Conservation (phyloP, 1,140 invertebrate genomes). For the Alviniconcha marisindica region DNA sequence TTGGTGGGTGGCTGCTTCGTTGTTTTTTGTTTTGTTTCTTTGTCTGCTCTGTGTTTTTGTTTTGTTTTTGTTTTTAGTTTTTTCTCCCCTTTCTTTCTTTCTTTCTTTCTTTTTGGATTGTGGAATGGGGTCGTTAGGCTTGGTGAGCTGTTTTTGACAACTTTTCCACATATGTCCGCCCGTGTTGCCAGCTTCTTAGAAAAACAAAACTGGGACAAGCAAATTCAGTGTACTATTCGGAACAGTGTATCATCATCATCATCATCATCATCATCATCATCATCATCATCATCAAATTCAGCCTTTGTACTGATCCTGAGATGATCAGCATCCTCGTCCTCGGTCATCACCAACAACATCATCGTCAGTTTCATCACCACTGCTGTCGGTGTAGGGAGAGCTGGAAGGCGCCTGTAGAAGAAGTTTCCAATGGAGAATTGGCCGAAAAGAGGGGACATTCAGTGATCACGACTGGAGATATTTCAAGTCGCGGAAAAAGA, state of each 20-base stretch:
- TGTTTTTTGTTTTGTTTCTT: too few relatives aligned
- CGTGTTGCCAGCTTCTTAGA: too few relatives aligned
- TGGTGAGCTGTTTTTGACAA: too few relatives aligned
- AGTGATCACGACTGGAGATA: constrained; percentile 13
- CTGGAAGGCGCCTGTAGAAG: neutral
- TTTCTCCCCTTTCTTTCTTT: too few relatives aligned
- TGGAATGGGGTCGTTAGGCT: neutral
- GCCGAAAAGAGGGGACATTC: neutral
- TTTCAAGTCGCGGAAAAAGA: neutral
- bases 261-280: neutral
- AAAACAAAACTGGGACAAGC: neutral
- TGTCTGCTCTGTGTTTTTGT: too few relatives aligned
- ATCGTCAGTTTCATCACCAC: constrained; percentile 1
- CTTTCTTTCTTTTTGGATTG: neutral
- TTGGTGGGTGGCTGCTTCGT: too few relatives aligned
- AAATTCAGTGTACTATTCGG: neutral
- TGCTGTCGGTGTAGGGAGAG: neutral
- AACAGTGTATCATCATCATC: neutral
- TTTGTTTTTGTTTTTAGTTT: too few relatives aligned
- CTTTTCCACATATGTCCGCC: too few relatives aligned
- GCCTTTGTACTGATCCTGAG: neutral
- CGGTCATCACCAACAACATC: neutral
- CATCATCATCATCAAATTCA: neutral
- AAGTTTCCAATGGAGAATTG: neutral
- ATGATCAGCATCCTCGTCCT: neutral